phyloP scores from a whole-genome alignment of 2,113 vertebrate genomes.

The Dolichallabes microphthalmus region DNA sequence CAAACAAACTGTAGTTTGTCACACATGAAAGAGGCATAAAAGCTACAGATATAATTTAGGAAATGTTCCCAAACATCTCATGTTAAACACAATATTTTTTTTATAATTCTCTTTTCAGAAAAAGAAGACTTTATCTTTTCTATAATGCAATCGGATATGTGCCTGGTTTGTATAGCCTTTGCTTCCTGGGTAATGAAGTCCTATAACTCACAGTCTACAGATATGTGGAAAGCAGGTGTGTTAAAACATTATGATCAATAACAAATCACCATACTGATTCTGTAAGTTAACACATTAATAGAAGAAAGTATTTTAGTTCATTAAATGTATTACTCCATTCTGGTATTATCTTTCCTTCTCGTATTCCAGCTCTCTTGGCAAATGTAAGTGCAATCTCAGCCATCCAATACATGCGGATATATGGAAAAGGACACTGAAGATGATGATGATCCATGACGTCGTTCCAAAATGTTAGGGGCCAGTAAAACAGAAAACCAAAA shows the following conservation, averaged over 20 bases:
- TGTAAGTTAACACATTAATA: constrained; percentile 7
- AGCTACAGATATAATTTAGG: neutral
- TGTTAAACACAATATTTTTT: neutral
- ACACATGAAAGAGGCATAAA: constrained; percentile 44
- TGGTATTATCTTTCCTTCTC: constrained; percentile 25
- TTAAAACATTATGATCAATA: neutral
- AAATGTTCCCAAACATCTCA: neutral
- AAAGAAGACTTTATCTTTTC: constrained; percentile 61
- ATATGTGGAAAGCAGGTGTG: constrained; percentile 93
- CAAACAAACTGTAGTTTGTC: constrained; percentile 72
- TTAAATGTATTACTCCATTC: constrained; percentile 35
- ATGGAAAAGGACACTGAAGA: constrained; percentile 55
- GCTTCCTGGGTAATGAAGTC: constrained; percentile 92
- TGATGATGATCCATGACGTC: constrained; percentile 52
- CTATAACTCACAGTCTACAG: constrained; percentile 79
- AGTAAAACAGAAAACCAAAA: constrained; percentile 35
- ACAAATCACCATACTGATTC: neutral
- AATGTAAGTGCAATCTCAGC: constrained; percentile 89
- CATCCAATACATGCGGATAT: constrained; percentile 88
- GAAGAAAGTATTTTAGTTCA: neutral
- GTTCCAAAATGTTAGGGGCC: constrained; percentile 60
- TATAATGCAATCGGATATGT: constrained; percentile 81
- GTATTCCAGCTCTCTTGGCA: constrained; percentile 84
- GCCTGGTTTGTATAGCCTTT: constrained; percentile 93
- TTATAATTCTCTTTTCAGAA: constrained; percentile 57